Base-by-base conservation (phyloP, 2,113 vertebrate genomes). In the Parotia lawesii region DNA sequence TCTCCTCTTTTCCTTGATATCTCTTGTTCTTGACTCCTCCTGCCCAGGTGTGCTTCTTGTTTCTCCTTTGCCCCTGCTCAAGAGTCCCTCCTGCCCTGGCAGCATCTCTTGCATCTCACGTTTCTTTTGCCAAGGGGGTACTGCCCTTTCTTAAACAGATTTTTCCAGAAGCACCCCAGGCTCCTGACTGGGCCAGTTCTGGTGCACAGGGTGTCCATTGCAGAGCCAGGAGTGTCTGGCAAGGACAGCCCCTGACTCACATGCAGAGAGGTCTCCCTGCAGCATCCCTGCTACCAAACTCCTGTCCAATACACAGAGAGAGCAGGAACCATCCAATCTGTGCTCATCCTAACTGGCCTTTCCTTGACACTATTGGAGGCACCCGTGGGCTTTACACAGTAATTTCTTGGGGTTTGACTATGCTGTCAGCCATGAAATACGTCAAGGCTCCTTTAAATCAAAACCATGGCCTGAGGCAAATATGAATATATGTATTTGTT, bases 251-350 rank as follows among this genome's bases (percentile, higher is more conserved):
- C 29, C 25, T 56, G 33, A 45, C 14, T 13, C 35, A 38, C 54
- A 28, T 0, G 0, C 40, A 29, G 2, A 51, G 50, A 70, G 11
- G 15, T 45, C 4, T 75, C 28, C 31, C 48, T 67, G 21, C 24
- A 31, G 20, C 9, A 13, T 12, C 22, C 5, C 57, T 42, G 53
- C 35, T 12, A 12, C 71, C 27, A 21, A 60, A 74, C 20, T 38
- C 40, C 35, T 18, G 31, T 10, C n/a, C 29, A 21, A 12, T 3
- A 27, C 13, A 29, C 11, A 61, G 2, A 6, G 25, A 19, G 1
- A 85, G 28, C 19, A 85, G 48, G 22, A 82, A 22, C 15, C 11
- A 8, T 11, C 40, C 50, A 40, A 2, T 8, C 25, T 27, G 9
- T 1, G 2, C 2, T 48, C 53, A 22, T 71, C 21, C 56, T 61